phyloP scores from a whole-genome alignment of 53 echinoderm and acorn worm genomes.

The Antedon mediterranea region DNA sequence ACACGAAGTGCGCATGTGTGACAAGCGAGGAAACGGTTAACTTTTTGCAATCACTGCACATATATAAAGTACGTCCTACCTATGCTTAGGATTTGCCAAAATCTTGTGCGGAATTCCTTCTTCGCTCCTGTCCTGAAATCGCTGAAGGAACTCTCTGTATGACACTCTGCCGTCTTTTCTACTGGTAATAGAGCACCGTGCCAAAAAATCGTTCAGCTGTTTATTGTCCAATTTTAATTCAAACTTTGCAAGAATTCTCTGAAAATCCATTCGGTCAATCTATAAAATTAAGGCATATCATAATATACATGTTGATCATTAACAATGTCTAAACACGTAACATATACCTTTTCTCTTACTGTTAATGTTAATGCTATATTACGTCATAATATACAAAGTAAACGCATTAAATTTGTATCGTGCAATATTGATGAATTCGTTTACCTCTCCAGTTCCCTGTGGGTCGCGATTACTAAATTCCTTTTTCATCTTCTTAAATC shows the following conservation, averaged over 20 bases:
- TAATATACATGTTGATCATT: neutral
- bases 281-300: slow-evolving; percentile 4
- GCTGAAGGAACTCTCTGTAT: slow-evolving; percentile 70
- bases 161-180: slow-evolving; percentile 51
- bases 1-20: no score
- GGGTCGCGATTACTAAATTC: slow-evolving; percentile 72
- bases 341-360: no score
- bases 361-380: no score
- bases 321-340: no score
- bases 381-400: no score
- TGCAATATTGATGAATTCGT: no score
- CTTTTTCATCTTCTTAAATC: slow-evolving; percentile 72
- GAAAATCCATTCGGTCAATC: slow-evolving; percentile 59
- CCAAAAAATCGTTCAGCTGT: slow-evolving; percentile 63
- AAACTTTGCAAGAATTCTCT: slow-evolving; percentile 53
- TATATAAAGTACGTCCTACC: slow-evolving; percentile 28
- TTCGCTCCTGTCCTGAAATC: slow-evolving; percentile 89
- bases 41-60: no score
- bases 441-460: slow-evolving; percentile 80
- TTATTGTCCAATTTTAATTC: slow-evolving; percentile 72
- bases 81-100: slow-evolving; percentile 70
- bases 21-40: no score
- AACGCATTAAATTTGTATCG: no score
- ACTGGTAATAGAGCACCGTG: slow-evolving; percentile 53
- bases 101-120: slow-evolving; percentile 76